Conservation (phyloP, 2,888 invertebrate genomes). For the Heterodera filipjevi region DNA sequence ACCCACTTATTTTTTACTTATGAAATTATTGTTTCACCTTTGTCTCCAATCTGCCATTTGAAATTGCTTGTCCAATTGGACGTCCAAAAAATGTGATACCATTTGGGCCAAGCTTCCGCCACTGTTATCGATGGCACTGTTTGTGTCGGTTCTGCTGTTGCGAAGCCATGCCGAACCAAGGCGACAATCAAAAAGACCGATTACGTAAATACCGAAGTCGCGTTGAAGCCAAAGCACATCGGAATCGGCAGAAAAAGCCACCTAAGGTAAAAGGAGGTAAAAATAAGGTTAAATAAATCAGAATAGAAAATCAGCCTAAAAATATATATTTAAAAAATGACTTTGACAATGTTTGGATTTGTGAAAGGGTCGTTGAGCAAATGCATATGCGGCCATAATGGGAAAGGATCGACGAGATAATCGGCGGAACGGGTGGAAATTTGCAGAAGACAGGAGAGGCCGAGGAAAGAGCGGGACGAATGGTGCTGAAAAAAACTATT, state of each 20-base stretch:
- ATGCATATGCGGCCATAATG: constrained; percentile 80
- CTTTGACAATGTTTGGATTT: constrained; percentile 85
- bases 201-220: constrained; percentile 90
- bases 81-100: constrained; percentile 78
- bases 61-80: constrained; percentile 84
- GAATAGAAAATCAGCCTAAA: background rate
- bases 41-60: constrained; percentile 95
- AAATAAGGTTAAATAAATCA: no score
- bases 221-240: constrained; percentile 93
- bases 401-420: constrained; percentile 85
- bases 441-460: constrained; percentile 92
- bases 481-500: constrained; percentile 75
- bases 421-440: constrained; percentile 81
- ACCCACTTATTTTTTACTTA: no score
- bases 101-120: constrained; percentile 75
- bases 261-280: constrained; percentile 66
- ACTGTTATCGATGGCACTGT: background rate
- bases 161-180: background rate
- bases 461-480: constrained; percentile 86
- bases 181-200: constrained; percentile 85
- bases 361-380: constrained; percentile 86
- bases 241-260: constrained; percentile 48
- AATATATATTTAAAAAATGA: constrained; percentile 19
- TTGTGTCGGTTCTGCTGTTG: background rate
- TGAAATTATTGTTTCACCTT: constrained; percentile 68